Percentiles rank a stretch among this genome's conserved stretches.
These are phyloP conservation scores for Drosophila ercepeae DNA, from an alignment of 1,140 invertebrate species.

Conservation along the genomic window DNA sequence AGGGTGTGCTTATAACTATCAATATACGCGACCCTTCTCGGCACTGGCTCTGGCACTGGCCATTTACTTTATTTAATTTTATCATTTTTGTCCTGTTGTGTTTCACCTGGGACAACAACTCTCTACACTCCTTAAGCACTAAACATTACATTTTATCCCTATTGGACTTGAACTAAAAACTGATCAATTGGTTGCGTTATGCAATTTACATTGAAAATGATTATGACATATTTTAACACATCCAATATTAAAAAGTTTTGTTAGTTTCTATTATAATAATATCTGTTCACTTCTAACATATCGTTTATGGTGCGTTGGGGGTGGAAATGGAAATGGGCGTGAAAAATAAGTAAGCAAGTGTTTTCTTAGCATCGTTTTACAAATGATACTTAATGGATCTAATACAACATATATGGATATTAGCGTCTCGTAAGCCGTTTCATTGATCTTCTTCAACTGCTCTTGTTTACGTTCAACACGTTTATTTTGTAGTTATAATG, in stretches of 20 bases:
- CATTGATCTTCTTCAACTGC: constrained; percentile 27
- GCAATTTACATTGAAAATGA: constrained; percentile 70
- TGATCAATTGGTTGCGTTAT: constrained; percentile 48
- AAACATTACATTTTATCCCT: constrained; percentile 62
- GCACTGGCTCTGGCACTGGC: constrained; percentile 34
- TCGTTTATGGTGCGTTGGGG: constrained; percentile 41
- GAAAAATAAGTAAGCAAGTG: constrained; percentile 41
- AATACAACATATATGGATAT: constrained; percentile 76
- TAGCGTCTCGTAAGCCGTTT: constrained; percentile 73
- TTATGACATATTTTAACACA: constrained; percentile 57
- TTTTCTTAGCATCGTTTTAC: constrained; percentile 52
- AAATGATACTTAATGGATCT: constrained; percentile 65
- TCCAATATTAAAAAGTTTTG: constrained; percentile 53
- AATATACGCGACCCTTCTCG: constrained; percentile 55
- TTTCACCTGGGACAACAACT: constrained; percentile 61
- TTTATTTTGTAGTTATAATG: constrained; percentile 22
- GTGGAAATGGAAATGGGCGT: constrained; percentile 3
- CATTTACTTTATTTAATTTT: constrained; percentile 38
- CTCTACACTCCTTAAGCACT: constrained; percentile 54
- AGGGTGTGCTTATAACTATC: constrained; percentile 56
- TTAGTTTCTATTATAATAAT: constrained; percentile 63
- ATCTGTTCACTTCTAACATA: constrained; percentile 70
- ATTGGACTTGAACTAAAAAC: constrained; percentile 54
- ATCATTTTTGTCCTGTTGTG: constrained; percentile 56
- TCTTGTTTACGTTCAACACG: constrained; percentile 8